Evolutionary conservation across 1,140 invertebrate species (phyloP).

Genomic region (Drosophila azteca): DNA sequence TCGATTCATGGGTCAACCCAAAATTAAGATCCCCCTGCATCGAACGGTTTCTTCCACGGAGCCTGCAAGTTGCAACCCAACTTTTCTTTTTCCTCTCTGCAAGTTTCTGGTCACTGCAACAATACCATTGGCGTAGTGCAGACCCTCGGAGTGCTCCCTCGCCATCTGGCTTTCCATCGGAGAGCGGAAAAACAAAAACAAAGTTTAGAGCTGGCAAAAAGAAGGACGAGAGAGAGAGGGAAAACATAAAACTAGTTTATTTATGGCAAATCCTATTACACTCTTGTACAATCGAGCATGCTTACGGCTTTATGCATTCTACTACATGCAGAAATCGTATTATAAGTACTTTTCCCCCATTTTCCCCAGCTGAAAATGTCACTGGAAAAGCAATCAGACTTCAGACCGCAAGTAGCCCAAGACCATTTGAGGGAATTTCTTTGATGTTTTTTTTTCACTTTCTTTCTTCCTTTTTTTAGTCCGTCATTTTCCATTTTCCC

Average conservation of each 20-base stretch:
- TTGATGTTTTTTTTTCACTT: slow-evolving; percentile 21
- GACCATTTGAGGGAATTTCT: slow-evolving; percentile 31
- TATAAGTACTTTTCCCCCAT: slow-evolving; percentile 20
- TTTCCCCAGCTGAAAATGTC: slow-evolving; percentile 10
- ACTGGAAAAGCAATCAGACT: slow-evolving; percentile 36
- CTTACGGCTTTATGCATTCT: slow-evolving; percentile 29
- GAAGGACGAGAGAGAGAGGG: not conserved
- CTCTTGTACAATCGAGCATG: slow-evolving; percentile 35
- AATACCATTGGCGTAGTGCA: no score
- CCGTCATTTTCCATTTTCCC: no score
- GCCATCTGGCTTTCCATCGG: no score
- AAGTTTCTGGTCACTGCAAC: no score
- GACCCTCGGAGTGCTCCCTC: no score
- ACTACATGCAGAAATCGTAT: slow-evolving; percentile 38
- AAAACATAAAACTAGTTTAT: slow-evolving; percentile 30
- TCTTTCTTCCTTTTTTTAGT: no score
- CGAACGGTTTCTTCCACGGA: no score
- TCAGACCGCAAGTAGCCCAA: slow-evolving; percentile 27
- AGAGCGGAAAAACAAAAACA: no score
- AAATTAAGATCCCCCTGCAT: no score
- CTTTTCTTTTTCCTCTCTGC: no score
- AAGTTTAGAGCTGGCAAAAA: not conserved
- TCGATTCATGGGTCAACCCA: no score
- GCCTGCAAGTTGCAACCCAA: no score
- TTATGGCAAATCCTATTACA: slow-evolving; percentile 25